Evolutionary conservation across 2,113 vertebrate species (phyloP).

Genomic region (Climacteris rufus): DNA sequence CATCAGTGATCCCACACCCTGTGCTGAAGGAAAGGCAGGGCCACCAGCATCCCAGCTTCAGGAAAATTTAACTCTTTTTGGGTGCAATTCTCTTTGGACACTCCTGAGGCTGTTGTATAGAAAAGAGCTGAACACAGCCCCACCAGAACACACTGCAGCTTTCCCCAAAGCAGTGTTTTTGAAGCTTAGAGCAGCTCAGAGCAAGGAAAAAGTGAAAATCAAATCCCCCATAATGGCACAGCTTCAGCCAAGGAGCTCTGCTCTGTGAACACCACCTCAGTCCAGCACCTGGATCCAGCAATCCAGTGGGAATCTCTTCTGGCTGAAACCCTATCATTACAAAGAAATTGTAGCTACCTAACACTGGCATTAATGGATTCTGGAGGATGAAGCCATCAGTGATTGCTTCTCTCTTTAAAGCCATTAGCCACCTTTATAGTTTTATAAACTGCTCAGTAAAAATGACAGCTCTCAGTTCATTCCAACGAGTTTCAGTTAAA

Average conservation of each 20-base stretch:
- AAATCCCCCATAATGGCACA: neutral
- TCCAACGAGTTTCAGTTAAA: neutral
- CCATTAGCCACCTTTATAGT: neutral
- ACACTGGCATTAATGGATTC: neutral
- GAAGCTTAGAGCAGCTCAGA: neutral
- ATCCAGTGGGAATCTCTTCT: neutral
- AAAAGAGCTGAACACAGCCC: neutral
- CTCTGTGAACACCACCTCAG: neutral
- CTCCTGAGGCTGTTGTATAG: no score
- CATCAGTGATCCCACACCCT: neutral
- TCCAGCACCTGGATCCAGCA: neutral
- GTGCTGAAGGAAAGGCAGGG: neutral
- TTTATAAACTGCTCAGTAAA: neutral
- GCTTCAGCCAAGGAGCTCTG: neutral
- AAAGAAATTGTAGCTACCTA: neutral
- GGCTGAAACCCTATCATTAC: neutral
- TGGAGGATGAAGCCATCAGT: neutral
- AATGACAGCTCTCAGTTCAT: neutral
- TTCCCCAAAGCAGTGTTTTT: neutral
- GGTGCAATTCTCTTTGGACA: neutral
- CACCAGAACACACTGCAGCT: neutral
- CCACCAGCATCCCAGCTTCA: neutral
- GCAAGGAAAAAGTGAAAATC: neutral
- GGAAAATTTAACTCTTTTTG: neutral
- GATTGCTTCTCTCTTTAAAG: neutral